Percentiles rank a stretch among this genome's conserved stretches.
These are phyloP conservation scores for Nysson spinosus DNA, from an alignment of 2,888 invertebrate genomes.

Conservation along the genomic window DNA sequence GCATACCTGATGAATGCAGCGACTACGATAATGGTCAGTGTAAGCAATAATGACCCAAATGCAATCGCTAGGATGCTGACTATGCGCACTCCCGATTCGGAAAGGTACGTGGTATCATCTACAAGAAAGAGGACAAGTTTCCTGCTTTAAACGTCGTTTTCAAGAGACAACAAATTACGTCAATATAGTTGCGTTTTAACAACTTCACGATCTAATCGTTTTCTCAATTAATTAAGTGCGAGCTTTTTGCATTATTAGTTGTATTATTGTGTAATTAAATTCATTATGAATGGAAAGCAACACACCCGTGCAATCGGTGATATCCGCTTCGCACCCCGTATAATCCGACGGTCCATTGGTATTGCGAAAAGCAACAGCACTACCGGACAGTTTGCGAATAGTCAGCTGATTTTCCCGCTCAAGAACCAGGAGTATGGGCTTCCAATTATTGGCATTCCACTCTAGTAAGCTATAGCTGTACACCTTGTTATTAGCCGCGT, in stretches of 20 bases:
- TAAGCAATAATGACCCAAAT: too few species aligned
- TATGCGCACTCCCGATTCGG: too few species aligned
- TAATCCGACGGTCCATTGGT: slow-evolving; percentile 60
- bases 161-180: too few species aligned
- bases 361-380: slow-evolving; percentile 50
- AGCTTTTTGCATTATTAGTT: too few species aligned
- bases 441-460: slow-evolving; percentile 76
- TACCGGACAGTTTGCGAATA: slow-evolving; percentile 46
- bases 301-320: slow-evolving; percentile 75
- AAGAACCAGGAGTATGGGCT: slow-evolving; percentile 75
- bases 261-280: neutral
- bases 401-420: slow-evolving; percentile 74
- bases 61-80: too few species aligned
- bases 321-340: slow-evolving; percentile 31
- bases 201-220: slow-evolving; percentile 10
- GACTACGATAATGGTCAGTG: too few species aligned
- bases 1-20: too few species aligned
- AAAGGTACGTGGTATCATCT: too few species aligned
- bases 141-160: too few species aligned
- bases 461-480: slow-evolving; percentile 70
- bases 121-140: too few species aligned
- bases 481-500: slow-evolving; percentile 71
- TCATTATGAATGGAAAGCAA: neutral
- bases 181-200: too few species aligned
- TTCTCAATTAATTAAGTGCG: too few species aligned